These are phyloP conservation scores for Trogon surrucura DNA, from an alignment of 2,113 vertebrate species.

Conservation along the genomic window DNA sequence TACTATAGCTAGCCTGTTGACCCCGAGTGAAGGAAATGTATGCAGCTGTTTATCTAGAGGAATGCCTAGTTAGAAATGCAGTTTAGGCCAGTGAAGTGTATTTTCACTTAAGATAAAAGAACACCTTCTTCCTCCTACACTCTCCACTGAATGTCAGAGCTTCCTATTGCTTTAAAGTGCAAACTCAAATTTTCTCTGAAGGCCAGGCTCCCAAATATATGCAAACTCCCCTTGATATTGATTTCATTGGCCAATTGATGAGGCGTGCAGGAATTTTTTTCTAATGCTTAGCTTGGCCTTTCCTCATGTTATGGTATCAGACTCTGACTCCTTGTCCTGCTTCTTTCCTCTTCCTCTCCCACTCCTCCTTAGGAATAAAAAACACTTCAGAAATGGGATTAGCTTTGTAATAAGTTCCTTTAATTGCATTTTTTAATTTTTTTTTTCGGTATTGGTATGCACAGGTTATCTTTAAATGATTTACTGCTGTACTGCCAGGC, in stretches of 20 bases:
- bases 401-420: constrained; percentile 40
- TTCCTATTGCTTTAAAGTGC: constrained; percentile 24
- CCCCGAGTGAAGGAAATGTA: background rate
- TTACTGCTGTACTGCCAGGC: constrained; percentile 48
- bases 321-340: background rate
- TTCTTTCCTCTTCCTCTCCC: background rate
- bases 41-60: background rate
- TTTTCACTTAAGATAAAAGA: constrained; percentile 40
- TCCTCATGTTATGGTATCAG: background rate
- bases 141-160: background rate
- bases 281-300: background rate
- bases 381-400: constrained; percentile 23
- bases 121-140: background rate
- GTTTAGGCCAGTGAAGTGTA: background rate
- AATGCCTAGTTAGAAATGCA: background rate
- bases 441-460: constrained; percentile 13
- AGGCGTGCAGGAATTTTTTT: background rate
- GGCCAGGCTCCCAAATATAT: background rate
- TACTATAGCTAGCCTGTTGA: background rate
- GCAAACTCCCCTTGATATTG: background rate
- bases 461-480: constrained; percentile 48
- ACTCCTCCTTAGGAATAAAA: constrained; percentile 2
- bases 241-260: constrained; percentile 1
- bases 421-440: constrained; percentile 43
- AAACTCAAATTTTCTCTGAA: constrained; percentile 6